These are phyloP conservation scores for Stegophylla sp. DNA, from an alignment of 2,888 invertebrate species.

Conservation along the genomic window DNA sequence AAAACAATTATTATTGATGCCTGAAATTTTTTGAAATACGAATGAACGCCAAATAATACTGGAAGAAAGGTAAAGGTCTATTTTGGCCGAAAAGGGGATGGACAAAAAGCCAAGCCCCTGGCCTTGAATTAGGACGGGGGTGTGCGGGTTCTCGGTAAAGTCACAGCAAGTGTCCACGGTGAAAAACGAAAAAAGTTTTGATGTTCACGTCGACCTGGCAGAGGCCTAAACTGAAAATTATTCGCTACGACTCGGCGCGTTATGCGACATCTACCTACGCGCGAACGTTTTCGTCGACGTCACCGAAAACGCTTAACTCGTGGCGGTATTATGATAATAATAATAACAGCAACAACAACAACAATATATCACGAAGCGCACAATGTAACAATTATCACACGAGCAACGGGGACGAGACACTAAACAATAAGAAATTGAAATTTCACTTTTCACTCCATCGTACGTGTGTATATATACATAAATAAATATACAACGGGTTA, in stretches of 20 bases:
- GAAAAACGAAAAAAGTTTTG: background rate
- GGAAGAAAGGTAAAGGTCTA: too few relatives aligned
- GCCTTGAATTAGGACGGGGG: too few relatives aligned
- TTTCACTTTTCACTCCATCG: conserved; percentile 1
- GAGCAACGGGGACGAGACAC: background rate
- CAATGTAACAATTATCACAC: background rate
- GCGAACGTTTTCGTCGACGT: background rate
- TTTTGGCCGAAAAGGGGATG: too few relatives aligned
- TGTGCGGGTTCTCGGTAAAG: background rate
- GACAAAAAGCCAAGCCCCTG: too few relatives aligned
- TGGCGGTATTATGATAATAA: background rate
- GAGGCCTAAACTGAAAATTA: conserved; percentile 16
- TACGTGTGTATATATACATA: background rate
- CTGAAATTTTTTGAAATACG: too few relatives aligned
- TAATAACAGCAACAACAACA: conserved; percentile 5
- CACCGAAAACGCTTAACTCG: background rate
- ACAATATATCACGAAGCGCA: background rate
- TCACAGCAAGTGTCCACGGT: too few relatives aligned
- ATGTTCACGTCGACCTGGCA: conserved; percentile 9
- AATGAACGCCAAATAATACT: too few relatives aligned
- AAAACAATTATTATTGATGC: too few relatives aligned
- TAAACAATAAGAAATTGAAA: conserved; percentile 6
- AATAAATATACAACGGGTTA: too few relatives aligned
- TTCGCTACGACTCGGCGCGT: conserved; percentile 9
- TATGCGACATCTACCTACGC: conserved; percentile 19